Evolutionary conservation across 2,113 vertebrate genomes (phyloP), one percentile per base, ranked within the genome.

Genomic region (Sorex fumeus): DNA sequence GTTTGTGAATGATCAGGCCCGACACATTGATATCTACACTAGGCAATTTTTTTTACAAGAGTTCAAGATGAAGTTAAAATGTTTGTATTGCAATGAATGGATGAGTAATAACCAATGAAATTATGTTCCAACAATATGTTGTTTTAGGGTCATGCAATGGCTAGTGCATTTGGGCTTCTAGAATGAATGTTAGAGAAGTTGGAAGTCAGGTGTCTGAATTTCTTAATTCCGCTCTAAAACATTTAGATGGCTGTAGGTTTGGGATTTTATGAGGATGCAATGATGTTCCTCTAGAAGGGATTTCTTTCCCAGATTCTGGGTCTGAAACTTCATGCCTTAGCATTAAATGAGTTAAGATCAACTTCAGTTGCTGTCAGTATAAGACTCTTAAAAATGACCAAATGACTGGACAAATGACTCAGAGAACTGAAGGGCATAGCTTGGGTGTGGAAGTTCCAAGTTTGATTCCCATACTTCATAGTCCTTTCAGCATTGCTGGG

Each of bases 331-430:
- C 40, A 28, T 88, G 78, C 90, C 19, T 23, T 27, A 2, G 32
- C 50, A 15, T 90, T 57, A 74, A n/a, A 64, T 93, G 32, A 82
- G 8, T 82, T 77, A 74, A 23, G 86, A 62, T 92, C 82, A 34
- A 40, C 27, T 83, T 76, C 64, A 90, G 27, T 45, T 64, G 12
- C 12, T 67, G 60, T 36, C 45, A 64, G 66, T 40, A 28, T 1
- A 84, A 60, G 15, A 43, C 72, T 87, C 53, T 18, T 57, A 16
- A 57, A 57, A 57, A 57, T 57, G 53, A 57, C 19, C 53, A 57
- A 13, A 13, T 57, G 53, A 19, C 7, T 57, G 53, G 8, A 57
- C 3, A 57, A 57, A 57, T 57, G 15, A 19, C 53, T 57, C 13
- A 19, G 18, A 57, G 50, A 53, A 53, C 50, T 53, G 50, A 16